Evolutionary conservation across 2,888 invertebrate genomes (phyloP).

Genomic region (Lymantria monacha): DNA sequence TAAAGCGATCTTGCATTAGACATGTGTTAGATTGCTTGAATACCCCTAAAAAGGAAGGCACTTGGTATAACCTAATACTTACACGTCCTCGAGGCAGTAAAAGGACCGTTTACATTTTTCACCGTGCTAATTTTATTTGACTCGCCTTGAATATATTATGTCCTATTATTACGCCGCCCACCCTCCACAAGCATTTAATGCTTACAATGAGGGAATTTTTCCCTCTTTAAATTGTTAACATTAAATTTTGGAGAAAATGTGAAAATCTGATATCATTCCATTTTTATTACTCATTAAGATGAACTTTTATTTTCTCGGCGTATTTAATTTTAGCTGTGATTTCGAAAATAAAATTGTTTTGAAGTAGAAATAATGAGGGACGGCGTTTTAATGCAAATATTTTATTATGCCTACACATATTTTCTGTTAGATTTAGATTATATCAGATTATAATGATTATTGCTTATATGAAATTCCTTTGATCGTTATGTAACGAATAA

Average conservation of each 20-base stretch:
- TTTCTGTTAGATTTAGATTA: neutral
- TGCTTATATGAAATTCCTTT: too few species aligned
- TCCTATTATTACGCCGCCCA: constrained; percentile 71
- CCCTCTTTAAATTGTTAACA: constrained; percentile 71
- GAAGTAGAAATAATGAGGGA: neutral
- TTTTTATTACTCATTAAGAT: constrained; percentile 69
- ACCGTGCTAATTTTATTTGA: constrained; percentile 82
- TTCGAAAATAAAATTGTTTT: constrained; percentile 31
- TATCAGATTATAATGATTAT: constrained; percentile 19
- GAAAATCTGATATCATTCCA: constrained; percentile 68
- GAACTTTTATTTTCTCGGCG: constrained; percentile 52
- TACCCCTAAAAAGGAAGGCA: constrained; percentile 48
- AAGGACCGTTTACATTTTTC: constrained; percentile 80
- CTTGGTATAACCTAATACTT: constrained; percentile 59
- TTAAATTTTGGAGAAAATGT: constrained; percentile 65
- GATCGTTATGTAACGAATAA: too few species aligned
- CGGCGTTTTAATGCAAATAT: constrained; percentile 6
- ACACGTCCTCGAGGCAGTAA: constrained; percentile 74
- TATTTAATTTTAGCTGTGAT: constrained; percentile 43
- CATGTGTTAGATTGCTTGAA: constrained; percentile 21
- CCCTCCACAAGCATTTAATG: constrained; percentile 70
- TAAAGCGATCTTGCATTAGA: neutral
- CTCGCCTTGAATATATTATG: constrained; percentile 80
- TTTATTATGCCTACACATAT: constrained; percentile 3
- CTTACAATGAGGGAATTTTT: constrained; percentile 70